Evolutionary conservation across 2,888 invertebrate species (phyloP).

Genomic region (Orgyia antiqua): DNA sequence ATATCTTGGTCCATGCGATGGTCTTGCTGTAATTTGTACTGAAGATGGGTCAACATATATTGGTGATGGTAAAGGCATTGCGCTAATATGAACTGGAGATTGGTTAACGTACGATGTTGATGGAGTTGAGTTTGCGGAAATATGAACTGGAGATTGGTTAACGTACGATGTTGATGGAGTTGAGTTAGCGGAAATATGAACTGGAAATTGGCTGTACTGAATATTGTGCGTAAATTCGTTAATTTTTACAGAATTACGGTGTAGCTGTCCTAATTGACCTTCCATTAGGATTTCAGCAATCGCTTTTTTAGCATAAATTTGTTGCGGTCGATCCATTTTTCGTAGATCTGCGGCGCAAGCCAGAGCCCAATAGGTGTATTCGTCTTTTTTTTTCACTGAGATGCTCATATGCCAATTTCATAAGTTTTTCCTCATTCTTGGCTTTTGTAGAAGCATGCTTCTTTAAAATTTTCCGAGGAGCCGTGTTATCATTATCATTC

Average conservation of each 20-base stretch:
- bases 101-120: too few species aligned
- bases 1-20: too few species aligned
- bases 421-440: slow-evolving; percentile 5
- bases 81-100: too few species aligned
- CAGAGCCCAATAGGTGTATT: slow-evolving; percentile 13
- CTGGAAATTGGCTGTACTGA: too few species aligned
- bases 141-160: too few species aligned
- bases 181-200: too few species aligned
- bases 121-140: too few species aligned
- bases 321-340: slow-evolving; percentile 18
- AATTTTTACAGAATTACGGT: neutral
- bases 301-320: slow-evolving; percentile 18
- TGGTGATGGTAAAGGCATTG: too few species aligned
- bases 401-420: slow-evolving; percentile 9
- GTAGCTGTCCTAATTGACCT: slow-evolving; percentile 8
- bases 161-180: too few species aligned
- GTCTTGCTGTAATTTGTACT: too few species aligned
- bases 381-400: slow-evolving; percentile 6
- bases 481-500: slow-evolving; percentile 8
- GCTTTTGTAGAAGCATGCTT: slow-evolving; percentile 2
- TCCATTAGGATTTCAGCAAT: slow-evolving; percentile 20
- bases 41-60: too few species aligned
- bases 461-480: slow-evolving; percentile 5
- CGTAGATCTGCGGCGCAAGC: slow-evolving; percentile 14
- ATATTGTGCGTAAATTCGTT: slow-evolving; percentile 1